Evolutionary conservation across 2,113 vertebrate genomes (phyloP).

Genomic region (Calcarius ornatus): DNA sequence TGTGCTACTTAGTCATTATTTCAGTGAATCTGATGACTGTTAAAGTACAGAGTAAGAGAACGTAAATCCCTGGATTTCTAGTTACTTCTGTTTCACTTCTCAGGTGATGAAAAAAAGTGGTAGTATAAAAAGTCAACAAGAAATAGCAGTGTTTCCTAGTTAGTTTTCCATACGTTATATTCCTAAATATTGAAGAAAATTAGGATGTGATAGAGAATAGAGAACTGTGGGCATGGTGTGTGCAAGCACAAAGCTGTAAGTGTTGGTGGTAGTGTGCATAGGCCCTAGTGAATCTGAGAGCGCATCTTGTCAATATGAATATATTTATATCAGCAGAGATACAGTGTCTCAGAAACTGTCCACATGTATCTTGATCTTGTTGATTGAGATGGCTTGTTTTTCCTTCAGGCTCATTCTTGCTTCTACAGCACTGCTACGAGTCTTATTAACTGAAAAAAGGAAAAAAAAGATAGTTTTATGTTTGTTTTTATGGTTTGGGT

Average conservation of each 20-base stretch:
- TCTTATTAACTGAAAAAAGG: background rate
- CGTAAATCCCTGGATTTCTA: background rate
- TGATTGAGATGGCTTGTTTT: background rate
- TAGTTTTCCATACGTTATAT: background rate
- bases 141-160: background rate
- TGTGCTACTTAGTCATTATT: background rate
- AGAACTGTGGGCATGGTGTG: background rate
- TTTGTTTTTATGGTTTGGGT: background rate
- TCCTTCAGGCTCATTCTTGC: background rate
- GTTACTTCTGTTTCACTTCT: background rate
- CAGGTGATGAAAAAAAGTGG: background rate
- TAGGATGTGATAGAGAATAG: background rate
- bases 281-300: background rate
- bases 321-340: background rate
- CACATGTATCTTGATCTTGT: background rate
- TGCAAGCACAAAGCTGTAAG: background rate
- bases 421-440: background rate
- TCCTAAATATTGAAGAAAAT: background rate
- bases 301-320: background rate
- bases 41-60: background rate
- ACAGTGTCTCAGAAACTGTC: background rate
- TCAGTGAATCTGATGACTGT: background rate
- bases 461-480: background rate
- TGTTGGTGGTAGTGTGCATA: background rate
- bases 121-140: background rate